phyloP scores from a whole-genome alignment of 2,113 vertebrate genomes.

The Australoheros scitulus region DNA sequence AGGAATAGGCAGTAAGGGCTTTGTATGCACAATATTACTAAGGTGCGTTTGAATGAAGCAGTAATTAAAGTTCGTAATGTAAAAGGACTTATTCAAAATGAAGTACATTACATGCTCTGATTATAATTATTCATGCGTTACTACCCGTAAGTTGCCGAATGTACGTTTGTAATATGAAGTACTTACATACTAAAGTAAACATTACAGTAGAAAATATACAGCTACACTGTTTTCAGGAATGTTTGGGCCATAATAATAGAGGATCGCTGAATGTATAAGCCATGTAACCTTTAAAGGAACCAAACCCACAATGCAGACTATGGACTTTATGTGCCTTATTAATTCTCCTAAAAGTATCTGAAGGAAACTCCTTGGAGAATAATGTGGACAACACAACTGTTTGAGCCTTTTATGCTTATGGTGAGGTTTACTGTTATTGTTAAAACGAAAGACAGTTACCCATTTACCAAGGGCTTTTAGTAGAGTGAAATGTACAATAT shows the following conservation, averaged over 20 bases:
- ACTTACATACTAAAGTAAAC: neutral
- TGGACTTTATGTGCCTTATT: neutral
- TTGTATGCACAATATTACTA: neutral
- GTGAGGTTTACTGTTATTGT: neutral
- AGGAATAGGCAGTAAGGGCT: neutral
- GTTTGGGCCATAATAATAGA: too few species aligned
- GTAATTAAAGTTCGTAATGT: neutral
- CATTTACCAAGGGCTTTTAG: neutral
- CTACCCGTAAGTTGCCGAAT: neutral
- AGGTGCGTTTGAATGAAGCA: neutral
- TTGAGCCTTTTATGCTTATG: too few species aligned
- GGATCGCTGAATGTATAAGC: neutral
- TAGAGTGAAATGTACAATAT: neutral
- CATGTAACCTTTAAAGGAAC: neutral
- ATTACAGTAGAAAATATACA: neutral
- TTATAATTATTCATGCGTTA: neutral
- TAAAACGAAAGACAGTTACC: neutral
- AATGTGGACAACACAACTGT: too few species aligned
- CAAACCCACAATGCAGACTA: neutral
- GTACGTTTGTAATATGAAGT: neutral
- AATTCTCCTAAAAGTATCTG: neutral
- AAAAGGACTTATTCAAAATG: neutral
- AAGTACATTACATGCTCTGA: neutral
- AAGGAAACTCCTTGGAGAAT: too few species aligned
- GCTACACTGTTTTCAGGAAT: too few species aligned